Evolutionary conservation across 2,797 vertebrate genomes (phyloP), one percentile per base, ranked within the genome.

Genomic region (Esox lucius): DNA sequence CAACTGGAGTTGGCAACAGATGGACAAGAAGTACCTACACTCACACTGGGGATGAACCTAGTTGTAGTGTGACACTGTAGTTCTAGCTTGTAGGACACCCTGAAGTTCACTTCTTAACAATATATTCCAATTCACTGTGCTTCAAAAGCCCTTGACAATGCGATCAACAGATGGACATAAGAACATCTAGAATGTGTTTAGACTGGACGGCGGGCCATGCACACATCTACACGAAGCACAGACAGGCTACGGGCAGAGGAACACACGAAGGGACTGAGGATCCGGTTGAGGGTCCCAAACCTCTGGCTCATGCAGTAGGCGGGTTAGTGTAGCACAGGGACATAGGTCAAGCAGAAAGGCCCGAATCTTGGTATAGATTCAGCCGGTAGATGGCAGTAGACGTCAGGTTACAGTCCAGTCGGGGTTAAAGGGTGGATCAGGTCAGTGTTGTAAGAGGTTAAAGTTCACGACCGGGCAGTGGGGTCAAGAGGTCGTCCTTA

Each of bases 401-500:
- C 2, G 22, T 22, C 5, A 59, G 9, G 53, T 22, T 22, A 22
- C 53, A 11, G 15, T 56, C 53, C n/a, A 5, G n/a, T 59, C 22
- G 59, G 53, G n/a, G n/a, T 24, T 85, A 89, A 89, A 64, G 42
- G 72, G 74, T 17, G 42, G 8, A 46, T 46, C 42, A 7, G 42
- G 51, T 56, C 4, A 19, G 16, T 31, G 28, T 9, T 22, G 26
- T 51, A 49, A 62, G 61, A 70, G 59, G 46, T 78, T 48, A 71
- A 75, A 28, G 53, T 28, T 65, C 68, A 31, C 24, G 24, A 65
- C 62, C 6, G 19, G 13, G 22, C 56, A 19, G 24, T 24, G 22
- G 22, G 24, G 56, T 42, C 78, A 56, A 73, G 75, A 22, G 48
- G 46, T 53, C 31, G 19, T 56, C 66, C 87, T 91, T 93, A 99